Evolutionary conservation across 2,888 invertebrate genomes (phyloP).

Genomic region (Rotaria magnacalcarata): DNA sequence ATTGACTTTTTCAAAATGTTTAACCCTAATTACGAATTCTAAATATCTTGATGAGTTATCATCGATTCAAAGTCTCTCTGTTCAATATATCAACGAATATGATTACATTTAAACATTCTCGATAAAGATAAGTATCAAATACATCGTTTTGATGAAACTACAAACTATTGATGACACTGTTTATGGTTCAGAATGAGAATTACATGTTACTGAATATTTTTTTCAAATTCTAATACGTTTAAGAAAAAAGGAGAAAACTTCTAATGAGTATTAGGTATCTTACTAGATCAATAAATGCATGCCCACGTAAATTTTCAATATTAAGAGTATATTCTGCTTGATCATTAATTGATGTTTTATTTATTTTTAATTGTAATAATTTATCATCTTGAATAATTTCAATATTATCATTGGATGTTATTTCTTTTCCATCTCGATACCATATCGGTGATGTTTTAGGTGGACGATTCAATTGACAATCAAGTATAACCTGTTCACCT

Average conservation of each 20-base stretch:
- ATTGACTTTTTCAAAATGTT: no score
- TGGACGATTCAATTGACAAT: background rate
- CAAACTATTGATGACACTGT: no score
- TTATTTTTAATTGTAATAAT: background rate
- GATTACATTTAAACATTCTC: background rate
- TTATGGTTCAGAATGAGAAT: no score
- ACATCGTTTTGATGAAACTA: no score
- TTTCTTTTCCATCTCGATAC: background rate
- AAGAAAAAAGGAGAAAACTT: no score
- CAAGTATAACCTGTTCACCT: background rate
- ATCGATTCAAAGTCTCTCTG: no score
- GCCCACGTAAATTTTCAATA: background rate
- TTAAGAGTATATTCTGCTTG: slow-evolving; percentile 11
- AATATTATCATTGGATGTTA: background rate
- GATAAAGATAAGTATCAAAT: no score
- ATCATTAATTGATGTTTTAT: background rate
- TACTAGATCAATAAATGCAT: slow-evolving; percentile 30
- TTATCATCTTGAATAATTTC: slow-evolving; percentile 10
- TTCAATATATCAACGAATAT: background rate
- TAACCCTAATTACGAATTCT: no score
- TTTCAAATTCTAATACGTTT: no score
- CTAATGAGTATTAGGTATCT: background rate
- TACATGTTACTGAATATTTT: no score
- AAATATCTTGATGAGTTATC: no score
- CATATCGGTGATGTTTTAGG: background rate